These are phyloP conservation scores for Amphimedon queenslandica DNA, from an alignment of 37 sponge, comb jelly and placozoan species.

Conservation along the genomic window DNA sequence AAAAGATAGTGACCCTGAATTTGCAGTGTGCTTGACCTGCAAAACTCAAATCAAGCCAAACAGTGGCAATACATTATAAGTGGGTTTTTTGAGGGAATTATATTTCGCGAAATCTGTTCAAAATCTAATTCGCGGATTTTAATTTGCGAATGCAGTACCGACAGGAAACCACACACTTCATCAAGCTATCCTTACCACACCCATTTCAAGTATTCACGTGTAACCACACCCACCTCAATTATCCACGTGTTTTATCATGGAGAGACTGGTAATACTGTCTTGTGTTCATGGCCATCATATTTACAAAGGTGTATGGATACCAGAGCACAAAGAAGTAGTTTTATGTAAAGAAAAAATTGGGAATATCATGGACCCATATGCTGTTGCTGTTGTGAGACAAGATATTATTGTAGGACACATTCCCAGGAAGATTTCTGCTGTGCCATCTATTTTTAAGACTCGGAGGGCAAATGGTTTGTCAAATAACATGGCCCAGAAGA, in stretches of 20 bases:
- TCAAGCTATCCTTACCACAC: not conserved
- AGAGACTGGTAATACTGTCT: conserved; percentile 1
- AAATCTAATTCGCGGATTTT: not conserved
- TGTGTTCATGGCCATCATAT: conserved; percentile 27
- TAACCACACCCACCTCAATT: not conserved
- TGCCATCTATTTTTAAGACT: conserved; percentile 19
- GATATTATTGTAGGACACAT: conserved; percentile 19
- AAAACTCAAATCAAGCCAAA: too few relatives aligned
- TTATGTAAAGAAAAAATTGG: conserved; percentile 7
- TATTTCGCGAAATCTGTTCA: not conserved
- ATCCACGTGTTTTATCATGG: too few relatives aligned
- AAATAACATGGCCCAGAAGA: conserved; percentile 15
- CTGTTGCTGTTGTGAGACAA: conserved; percentile 17
- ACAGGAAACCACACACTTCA: not conserved
- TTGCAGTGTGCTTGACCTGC: too few relatives aligned
- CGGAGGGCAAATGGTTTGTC: conserved; percentile 13
- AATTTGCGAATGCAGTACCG: not conserved
- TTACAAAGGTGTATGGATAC: conserved; percentile 18
- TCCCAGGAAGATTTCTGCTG: conserved; percentile 31
- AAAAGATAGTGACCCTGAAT: too few relatives aligned
- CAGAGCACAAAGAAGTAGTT: conserved; percentile 11
- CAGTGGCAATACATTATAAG: too few relatives aligned
- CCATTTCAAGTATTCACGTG: not conserved
- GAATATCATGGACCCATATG: conserved; percentile 15
- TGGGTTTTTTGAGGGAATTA: not conserved